phyloP scores from a whole-genome alignment of 2,113 vertebrate species.

The Thunnus thynnus region DNA sequence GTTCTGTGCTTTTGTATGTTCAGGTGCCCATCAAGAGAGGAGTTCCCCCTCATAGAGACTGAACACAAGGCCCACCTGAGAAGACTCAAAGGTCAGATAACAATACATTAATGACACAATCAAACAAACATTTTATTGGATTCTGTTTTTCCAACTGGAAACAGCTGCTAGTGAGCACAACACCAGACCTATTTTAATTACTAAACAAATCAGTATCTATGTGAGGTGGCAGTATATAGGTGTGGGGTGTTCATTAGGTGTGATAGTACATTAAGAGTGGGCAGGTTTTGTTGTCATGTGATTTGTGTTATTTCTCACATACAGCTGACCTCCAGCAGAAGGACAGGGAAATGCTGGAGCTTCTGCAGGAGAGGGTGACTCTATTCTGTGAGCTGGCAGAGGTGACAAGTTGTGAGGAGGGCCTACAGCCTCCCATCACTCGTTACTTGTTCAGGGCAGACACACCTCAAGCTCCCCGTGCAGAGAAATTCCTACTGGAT shows the following conservation, averaged over 20 bases:
- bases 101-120: not conserved
- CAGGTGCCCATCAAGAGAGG: constrained; percentile 91
- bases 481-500: constrained; percentile 88
- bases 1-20: constrained; percentile 30
- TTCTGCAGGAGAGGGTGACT: constrained; percentile 90
- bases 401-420: constrained; percentile 84
- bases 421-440: constrained; percentile 73
- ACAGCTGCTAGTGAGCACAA: too few relatives aligned
- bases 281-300: not conserved
- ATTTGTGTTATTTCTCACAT: not conserved
- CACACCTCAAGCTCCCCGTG: constrained; percentile 84
- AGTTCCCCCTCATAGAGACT: constrained; percentile 93
- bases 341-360: constrained; percentile 88
- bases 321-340: constrained; percentile 91
- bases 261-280: not conserved
- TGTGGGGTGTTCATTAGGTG: not conserved
- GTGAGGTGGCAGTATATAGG: not conserved
- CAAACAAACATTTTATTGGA: not conserved
- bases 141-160: not conserved
- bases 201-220: not conserved
- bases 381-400: constrained; percentile 90
- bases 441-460: constrained; percentile 89
- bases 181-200: too few relatives aligned
- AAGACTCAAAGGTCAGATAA: constrained; percentile 89
- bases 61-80: constrained; percentile 90